phyloP scores from a whole-genome alignment of 2,797 vertebrate genomes.

The Dicrostonyx torquatus region DNA sequence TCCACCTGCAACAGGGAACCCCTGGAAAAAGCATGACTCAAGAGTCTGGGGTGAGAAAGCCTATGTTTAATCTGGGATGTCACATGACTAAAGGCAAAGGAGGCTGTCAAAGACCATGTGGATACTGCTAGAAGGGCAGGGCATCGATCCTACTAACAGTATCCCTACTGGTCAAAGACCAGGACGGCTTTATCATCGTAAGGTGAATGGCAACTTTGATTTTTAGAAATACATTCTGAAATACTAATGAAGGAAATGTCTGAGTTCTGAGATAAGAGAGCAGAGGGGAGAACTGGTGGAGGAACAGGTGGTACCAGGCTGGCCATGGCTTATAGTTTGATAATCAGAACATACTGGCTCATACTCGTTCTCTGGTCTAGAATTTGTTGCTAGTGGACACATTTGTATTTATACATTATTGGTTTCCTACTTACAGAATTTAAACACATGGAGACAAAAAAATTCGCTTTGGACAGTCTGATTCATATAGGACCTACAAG shows the following conservation, averaged over 20 bases:
- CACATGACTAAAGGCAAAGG: neutral
- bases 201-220: neutral
- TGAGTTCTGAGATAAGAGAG: neutral
- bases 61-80: no score
- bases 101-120: neutral
- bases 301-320: neutral
- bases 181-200: neutral
- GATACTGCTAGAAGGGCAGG: accelerated
- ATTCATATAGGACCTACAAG: neutral
- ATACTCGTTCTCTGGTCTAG: neutral
- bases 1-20: neutral
- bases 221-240: neutral
- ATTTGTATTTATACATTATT: neutral
- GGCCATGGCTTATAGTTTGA: neutral
- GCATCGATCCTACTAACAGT: neutral
- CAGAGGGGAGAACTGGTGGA: no score
- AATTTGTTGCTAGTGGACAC: accelerated
- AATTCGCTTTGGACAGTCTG: neutral
- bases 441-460: neutral
- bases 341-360: neutral
- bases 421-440: neutral
- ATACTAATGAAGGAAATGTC: no score
- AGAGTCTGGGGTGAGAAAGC: neutral
- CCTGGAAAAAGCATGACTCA: neutral
- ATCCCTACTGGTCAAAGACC: accelerated